A percentile compares a stretch with the other conserved stretches of the same genome.
Conservation (phyloP, 2,113 vertebrate genomes). For the Holacanthus passer region DNA sequence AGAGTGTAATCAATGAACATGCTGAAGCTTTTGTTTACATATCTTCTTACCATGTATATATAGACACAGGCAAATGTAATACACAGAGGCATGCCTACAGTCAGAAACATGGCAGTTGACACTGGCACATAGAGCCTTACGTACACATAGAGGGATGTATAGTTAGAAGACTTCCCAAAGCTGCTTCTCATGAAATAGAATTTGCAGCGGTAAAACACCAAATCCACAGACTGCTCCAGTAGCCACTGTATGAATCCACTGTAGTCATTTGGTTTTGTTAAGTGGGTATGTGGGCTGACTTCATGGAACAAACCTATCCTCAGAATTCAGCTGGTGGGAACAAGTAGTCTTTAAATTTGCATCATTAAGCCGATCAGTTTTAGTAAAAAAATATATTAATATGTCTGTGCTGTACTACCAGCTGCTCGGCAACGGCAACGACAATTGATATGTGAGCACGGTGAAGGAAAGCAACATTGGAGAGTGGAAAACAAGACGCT, state of each 20-base stretch:
- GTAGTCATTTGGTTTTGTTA: conserved; percentile 38
- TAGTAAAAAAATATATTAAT: not conserved
- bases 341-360: conserved; percentile 47
- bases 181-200: conserved; percentile 22
- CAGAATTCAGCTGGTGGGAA: conserved; percentile 33
- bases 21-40: conserved; percentile 40
- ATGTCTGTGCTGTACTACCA: conserved; percentile 5
- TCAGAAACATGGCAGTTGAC: conserved; percentile 23
- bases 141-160: conserved; percentile 7
- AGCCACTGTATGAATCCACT: conserved; percentile 4
- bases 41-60: conserved; percentile 31
- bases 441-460: conserved; percentile 19
- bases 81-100: conserved; percentile 21
- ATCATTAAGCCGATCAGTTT: conserved; percentile 39
- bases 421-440: conserved; percentile 22
- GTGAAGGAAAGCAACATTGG: not conserved
- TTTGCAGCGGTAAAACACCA: conserved; percentile 25
- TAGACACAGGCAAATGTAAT: conserved; percentile 1
- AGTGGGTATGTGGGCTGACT: conserved; percentile 42
- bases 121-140: conserved; percentile 11
- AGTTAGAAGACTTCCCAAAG: conserved; percentile 23
- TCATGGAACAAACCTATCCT: conserved; percentile 48
- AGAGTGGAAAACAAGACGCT: conserved; percentile 41
- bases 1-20: not conserved
- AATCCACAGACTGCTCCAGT: conserved; percentile 20